Conservation (phyloP, 2,888 invertebrate genomes). For the Apotomis betuletana region DNA sequence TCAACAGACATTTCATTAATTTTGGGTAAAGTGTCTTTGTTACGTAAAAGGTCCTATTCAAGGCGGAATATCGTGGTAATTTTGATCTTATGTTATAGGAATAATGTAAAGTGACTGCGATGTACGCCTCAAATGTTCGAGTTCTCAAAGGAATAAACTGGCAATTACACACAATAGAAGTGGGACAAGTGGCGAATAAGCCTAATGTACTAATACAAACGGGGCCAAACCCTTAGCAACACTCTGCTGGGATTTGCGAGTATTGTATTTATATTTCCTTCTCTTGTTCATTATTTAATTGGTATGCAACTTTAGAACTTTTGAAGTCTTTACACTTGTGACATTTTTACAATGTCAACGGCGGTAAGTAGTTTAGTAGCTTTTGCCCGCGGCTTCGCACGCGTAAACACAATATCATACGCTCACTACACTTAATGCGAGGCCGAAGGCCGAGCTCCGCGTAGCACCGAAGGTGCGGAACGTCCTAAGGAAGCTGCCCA, state of each 20-base stretch:
- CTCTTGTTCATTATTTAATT: not conserved
- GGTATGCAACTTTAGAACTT: no score
- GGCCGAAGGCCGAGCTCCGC: no score
- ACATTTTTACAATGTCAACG: no score
- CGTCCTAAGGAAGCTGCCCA: no score
- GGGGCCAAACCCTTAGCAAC: conserved; percentile 13
- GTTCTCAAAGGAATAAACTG: conserved; percentile 33
- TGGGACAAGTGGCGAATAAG: conserved; percentile 32
- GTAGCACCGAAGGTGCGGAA: no score
- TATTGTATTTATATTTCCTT: conserved; percentile 5
- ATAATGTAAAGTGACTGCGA: conserved; percentile 9
- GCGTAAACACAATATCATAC: no score
- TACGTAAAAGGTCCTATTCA: not conserved
- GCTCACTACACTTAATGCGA: no score
- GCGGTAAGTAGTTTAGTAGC: no score
- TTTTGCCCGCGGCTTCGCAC: no score
- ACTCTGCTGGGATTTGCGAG: not conserved
- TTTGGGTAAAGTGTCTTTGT: not conserved
- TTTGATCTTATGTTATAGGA: not conserved
- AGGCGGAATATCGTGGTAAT: not conserved
- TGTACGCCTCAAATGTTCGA: conserved; percentile 16
- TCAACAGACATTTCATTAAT: conserved; percentile 10
- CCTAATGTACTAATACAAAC: conserved; percentile 31
- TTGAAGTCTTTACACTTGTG: no score
- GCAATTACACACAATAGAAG: conserved; percentile 36